A percentile compares a stretch with the other conserved stretches of the same genome.
Evolutionary conservation across 2,888 invertebrate species (phyloP).

Genomic region (Epistrophella euchroma): DNA sequence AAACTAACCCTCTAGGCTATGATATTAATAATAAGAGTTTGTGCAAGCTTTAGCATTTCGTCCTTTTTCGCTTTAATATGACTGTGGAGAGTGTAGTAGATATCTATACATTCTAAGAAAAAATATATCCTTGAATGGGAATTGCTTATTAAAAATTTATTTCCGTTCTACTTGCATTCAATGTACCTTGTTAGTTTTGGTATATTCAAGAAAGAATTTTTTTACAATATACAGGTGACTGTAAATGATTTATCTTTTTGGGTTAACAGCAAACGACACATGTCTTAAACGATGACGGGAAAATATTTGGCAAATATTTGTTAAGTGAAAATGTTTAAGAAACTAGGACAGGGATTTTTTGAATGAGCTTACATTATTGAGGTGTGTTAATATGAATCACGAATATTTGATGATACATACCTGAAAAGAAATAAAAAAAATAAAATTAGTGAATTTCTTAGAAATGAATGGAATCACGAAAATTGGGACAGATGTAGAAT

Average conservation of each 20-base stretch:
- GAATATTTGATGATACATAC: slow-evolving; percentile 40
- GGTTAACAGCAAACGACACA: slow-evolving; percentile 33
- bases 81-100: neutral
- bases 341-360: slow-evolving; percentile 31
- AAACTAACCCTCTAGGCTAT: slow-evolving; percentile 43
- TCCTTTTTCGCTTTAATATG: slow-evolving; percentile 9
- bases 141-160: slow-evolving; percentile 71
- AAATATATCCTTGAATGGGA: slow-evolving; percentile 47
- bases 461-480: neutral
- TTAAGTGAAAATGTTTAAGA: slow-evolving; percentile 21
- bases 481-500: neutral
- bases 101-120: neutral
- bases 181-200: slow-evolving; percentile 6
- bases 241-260: slow-evolving; percentile 67
- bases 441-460: slow-evolving; percentile 24
- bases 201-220: slow-evolving; percentile 18
- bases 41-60: neutral
- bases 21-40: slow-evolving; percentile 36
- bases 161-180: slow-evolving; percentile 49
- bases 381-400: slow-evolving; percentile 4
- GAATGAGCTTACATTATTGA: slow-evolving; percentile 37
- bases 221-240: slow-evolving; percentile 46
- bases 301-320: slow-evolving; percentile 55
- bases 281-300: neutral
- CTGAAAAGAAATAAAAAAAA: slow-evolving; percentile 40